These are phyloP conservation scores for Drosophila atroscutellata DNA, from an alignment of 2,888 invertebrate genomes.

Conservation along the genomic window DNA sequence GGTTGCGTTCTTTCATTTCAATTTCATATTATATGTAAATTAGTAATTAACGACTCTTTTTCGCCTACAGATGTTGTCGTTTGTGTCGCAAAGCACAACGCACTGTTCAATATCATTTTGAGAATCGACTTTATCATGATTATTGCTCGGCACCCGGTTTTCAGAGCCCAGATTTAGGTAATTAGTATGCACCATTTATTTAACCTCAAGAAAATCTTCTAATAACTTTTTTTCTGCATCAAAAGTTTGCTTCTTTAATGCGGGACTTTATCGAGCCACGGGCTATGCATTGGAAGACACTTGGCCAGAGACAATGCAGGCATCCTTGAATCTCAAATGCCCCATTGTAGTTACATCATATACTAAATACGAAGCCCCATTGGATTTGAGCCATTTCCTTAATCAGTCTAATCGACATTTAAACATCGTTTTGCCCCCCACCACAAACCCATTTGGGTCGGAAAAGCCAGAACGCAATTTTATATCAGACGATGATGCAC, in stretches of 20 bases:
- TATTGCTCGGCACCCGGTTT: constrained; percentile 85
- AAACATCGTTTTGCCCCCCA: constrained; percentile 86
- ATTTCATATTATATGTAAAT: neutral
- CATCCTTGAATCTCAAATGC: constrained; percentile 86
- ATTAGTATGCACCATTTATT: constrained; percentile 24
- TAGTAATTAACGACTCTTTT: neutral
- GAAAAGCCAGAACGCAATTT: constrained; percentile 90
- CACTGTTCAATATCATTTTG: constrained; percentile 86
- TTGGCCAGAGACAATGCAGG: constrained; percentile 88
- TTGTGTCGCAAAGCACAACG: constrained; percentile 86
- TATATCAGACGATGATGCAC: constrained; percentile 89
- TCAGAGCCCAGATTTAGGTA: constrained; percentile 87
- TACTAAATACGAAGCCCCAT: constrained; percentile 88
- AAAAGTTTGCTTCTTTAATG: constrained; percentile 90
- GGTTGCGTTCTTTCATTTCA: constrained; percentile 80
- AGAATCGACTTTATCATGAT: constrained; percentile 85
- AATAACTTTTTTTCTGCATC: neutral
- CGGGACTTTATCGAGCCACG: constrained; percentile 89
- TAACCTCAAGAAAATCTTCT: neutral
- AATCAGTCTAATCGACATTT: constrained; percentile 86
- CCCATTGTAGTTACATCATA: constrained; percentile 89
- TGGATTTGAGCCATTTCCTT: constrained; percentile 87
- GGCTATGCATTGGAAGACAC: constrained; percentile 88
- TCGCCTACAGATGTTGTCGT: constrained; percentile 86
- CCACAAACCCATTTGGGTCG: constrained; percentile 88